These are phyloP conservation scores for Neosalanx taihuensis DNA, from an alignment of 2,797 vertebrate species.

Conservation along the genomic window DNA sequence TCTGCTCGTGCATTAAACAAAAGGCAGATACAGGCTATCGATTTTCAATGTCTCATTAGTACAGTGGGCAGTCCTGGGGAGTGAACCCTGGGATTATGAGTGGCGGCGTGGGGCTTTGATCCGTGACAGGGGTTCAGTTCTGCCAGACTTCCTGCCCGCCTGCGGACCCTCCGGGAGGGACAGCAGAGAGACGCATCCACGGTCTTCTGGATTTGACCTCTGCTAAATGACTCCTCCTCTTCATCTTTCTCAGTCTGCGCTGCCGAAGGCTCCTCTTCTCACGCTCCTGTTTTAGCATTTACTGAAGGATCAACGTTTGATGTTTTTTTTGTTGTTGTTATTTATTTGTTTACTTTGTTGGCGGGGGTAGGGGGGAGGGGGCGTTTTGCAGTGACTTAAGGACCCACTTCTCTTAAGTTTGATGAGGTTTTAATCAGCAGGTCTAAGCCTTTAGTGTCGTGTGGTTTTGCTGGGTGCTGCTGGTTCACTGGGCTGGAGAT, in stretches of 20 bases:
- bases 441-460: not conserved
- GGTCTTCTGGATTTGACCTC: constrained; percentile 40
- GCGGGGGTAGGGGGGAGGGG: too few species aligned
- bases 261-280: not conserved
- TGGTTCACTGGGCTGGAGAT: not conserved
- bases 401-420: not conserved
- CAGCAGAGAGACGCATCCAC: constrained; percentile 40
- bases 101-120: constrained; percentile 40
- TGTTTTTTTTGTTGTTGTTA: not conserved
- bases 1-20: constrained; percentile 32
- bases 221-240: constrained; percentile 36
- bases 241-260: constrained; percentile 32
- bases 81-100: constrained; percentile 44
- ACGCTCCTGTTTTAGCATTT: not conserved
- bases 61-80: constrained; percentile 31
- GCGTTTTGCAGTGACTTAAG: not conserved
- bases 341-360: not conserved
- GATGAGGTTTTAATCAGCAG: not conserved
- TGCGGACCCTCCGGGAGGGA: constrained; percentile 8
- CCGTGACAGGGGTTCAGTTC: constrained; percentile 37
- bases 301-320: not conserved
- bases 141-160: constrained; percentile 48
- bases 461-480: too few species aligned
- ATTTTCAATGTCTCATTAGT: constrained; percentile 51
- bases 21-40: constrained; percentile 32